A percentile compares a stretch with the other conserved stretches of the same genome.
Evolutionary conservation across 2,113 vertebrate genomes (phyloP).

Genomic region (Coptodon rendalli): DNA sequence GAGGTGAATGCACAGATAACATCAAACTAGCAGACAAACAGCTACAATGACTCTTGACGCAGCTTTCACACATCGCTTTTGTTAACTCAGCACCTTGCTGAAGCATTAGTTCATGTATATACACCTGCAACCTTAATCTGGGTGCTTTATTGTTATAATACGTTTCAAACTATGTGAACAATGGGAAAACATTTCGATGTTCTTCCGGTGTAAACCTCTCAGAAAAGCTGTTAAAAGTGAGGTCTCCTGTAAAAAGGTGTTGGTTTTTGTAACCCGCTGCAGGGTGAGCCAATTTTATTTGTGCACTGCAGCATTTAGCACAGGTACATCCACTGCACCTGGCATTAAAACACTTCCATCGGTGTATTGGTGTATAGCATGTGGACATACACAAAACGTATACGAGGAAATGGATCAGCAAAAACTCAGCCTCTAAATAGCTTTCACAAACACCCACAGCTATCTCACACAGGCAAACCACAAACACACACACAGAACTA

Average conservation of each 20-base stretch:
- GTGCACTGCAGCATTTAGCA: accelerated
- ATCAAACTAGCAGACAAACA: not conserved
- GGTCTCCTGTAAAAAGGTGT: not conserved
- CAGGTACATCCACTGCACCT: not conserved
- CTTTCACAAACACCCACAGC: not conserved
- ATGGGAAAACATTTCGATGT: not conserved
- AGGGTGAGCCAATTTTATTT: not conserved
- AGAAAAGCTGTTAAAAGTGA: not conserved
- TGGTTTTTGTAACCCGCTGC: not conserved
- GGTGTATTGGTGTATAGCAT: not conserved
- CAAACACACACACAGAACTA: not conserved
- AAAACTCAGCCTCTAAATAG: not conserved
- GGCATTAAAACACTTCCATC: not conserved
- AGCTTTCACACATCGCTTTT: not conserved
- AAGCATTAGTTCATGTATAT: not conserved
- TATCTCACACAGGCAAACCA: not conserved
- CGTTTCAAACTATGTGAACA: not conserved
- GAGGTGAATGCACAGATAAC: not conserved
- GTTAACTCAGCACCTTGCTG: not conserved
- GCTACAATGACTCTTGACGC: accelerated
- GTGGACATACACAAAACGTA: not conserved
- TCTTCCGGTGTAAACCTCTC: not conserved
- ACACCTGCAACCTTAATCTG: not conserved
- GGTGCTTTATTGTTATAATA: not conserved
- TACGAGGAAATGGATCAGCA: not conserved